phyloP scores from a whole-genome alignment of 2,888 invertebrate species.

The Drosophila falleni region DNA sequence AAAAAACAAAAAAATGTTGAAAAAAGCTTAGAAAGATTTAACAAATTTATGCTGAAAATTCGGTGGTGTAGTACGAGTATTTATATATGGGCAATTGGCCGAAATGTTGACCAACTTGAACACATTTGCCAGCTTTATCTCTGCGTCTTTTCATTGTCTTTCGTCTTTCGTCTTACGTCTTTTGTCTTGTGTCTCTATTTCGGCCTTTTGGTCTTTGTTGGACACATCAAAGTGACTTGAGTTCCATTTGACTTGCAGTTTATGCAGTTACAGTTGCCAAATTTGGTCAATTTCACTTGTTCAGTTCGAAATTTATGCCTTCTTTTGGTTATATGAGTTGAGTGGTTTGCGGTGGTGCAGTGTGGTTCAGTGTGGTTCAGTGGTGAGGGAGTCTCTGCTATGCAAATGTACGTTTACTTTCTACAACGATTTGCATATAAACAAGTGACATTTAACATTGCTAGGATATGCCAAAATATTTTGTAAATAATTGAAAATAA shows the following conservation, averaged over 20 bases:
- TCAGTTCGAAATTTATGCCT: conserved; percentile 59
- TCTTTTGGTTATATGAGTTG: conserved; percentile 43
- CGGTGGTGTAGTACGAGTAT: conserved; percentile 33
- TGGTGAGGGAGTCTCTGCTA: conserved; percentile 17
- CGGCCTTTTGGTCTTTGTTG: conserved; percentile 33
- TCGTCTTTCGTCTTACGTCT: background rate
- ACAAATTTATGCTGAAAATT: conserved; percentile 70
- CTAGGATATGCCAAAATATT: conserved; percentile 2
- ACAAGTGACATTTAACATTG: conserved; percentile 22
- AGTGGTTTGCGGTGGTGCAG: conserved; percentile 1
- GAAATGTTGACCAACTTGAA: conserved; percentile 69
- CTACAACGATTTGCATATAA: conserved; percentile 22
- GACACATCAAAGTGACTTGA: conserved; percentile 69
- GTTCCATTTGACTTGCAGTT: conserved; percentile 65
- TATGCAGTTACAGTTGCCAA: conserved; percentile 68
- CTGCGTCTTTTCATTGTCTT: conserved; percentile 9
- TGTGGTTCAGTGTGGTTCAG: conserved; percentile 1
- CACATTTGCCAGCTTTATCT: conserved; percentile 75
- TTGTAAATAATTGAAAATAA: conserved; percentile 1
- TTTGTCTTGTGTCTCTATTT: conserved; percentile 8
- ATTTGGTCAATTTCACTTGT: conserved; percentile 78
- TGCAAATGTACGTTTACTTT: conserved; percentile 46
- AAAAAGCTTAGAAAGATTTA: conserved; percentile 58
- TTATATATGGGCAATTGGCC: conserved; percentile 74
- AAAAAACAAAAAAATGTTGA: conserved; percentile 16